Evolutionary conservation across 2,113 vertebrate species (phyloP), one percentile per base, ranked within the genome.

Genomic region (Psilopsiagon aurifrons): DNA sequence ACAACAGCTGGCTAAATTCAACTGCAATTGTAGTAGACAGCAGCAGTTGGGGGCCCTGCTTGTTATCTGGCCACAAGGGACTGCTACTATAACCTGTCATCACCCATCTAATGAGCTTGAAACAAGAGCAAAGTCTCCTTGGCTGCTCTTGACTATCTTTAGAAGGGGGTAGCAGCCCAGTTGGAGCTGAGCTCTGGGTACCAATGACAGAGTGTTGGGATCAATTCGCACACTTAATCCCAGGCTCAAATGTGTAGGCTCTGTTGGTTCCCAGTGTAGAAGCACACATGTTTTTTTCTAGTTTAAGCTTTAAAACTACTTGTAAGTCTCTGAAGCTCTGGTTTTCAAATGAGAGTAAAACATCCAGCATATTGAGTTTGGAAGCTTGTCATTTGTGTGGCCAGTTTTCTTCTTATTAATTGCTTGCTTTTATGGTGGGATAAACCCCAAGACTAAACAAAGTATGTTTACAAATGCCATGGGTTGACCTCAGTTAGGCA

Each of bases 71-170:
- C 90, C 94, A 68, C 3, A 3, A 81, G 92, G 92, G 88, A 95
- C 92, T 52, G 5, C 87, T 80, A 13, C 91, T 95, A 49, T 51
- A 82, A 88, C 83, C 95, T 97, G 97, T 97, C 96, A 97, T 96
- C 95, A 93, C 96, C 93, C 94, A 96, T 86, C 92, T 96, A 96
- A 97, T 96, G 95, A 96, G 95, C n/a, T 63, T 86, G 96, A 96
- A 96, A 96, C 52, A 52, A 17, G 93, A 97, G 92, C 79, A 91
- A 95, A 88, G 93, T 18, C 90, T 86, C 80, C 79, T 84, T 64
- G 85, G 69, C 37, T 0, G 2, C 10, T 3, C 68, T 89, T 35
- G 5, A 66, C 94, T 95, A 55, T 95, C 91, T 97, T 96, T 91
- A 83, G 92, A 83, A 90, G 88, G 70, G 71, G 66, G 95, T 76